phyloP scores from a whole-genome alignment of 2,888 invertebrate genomes.

The Lumbricus terrestris region DNA sequence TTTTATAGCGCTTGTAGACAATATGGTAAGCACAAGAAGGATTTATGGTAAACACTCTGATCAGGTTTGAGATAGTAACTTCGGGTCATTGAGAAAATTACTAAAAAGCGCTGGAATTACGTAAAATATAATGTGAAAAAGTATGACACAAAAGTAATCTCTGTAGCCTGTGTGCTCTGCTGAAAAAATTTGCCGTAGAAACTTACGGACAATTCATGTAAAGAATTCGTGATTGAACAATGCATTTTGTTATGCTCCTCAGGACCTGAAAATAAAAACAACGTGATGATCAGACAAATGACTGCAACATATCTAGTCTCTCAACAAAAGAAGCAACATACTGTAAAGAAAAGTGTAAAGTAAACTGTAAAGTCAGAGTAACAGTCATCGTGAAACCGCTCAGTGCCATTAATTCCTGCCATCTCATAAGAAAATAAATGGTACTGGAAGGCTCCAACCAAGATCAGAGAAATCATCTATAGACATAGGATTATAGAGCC shows the following conservation, averaged over 20 bases:
- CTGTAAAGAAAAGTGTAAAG: not conserved
- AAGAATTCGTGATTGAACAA: constrained; percentile 73
- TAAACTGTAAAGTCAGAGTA: no score
- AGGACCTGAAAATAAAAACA: constrained; percentile 65
- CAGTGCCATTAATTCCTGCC: not conserved
- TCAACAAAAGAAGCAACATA: not conserved
- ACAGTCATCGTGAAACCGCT: not conserved
- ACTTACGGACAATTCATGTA: constrained; percentile 29
- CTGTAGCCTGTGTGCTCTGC: not conserved
- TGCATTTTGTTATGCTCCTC: constrained; percentile 87
- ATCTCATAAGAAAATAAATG: not conserved
- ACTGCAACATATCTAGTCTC: not conserved
- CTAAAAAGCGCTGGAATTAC: not conserved
- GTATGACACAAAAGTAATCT: not conserved
- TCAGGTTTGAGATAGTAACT: not conserved
- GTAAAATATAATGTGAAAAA: not conserved
- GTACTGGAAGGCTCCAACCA: not conserved
- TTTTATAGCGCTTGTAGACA: no score
- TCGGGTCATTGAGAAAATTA: not conserved
- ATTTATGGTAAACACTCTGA: no score
- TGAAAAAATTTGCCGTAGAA: not conserved
- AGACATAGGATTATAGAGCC: not conserved
- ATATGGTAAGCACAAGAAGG: no score
- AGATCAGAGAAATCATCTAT: not conserved
- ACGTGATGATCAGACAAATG: not conserved